phyloP scores from a whole-genome alignment of 92 coral and sea anemone genomes.

The Pocillopora grandis region DNA sequence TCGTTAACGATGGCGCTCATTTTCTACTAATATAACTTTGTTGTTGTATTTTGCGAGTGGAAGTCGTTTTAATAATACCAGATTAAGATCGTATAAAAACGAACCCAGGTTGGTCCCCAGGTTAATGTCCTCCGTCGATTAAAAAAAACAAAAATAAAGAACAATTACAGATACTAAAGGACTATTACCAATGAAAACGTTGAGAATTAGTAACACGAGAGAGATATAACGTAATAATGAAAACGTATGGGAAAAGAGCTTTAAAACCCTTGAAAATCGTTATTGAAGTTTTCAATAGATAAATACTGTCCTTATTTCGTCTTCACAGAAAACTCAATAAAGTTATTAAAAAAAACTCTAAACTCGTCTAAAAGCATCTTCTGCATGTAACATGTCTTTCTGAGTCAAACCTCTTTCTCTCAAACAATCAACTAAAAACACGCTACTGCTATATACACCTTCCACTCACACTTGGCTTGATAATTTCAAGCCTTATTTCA shows the following conservation, averaged over 20 bases:
- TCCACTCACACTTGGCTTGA: background rate
- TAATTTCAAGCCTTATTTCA: background rate
- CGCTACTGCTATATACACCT: slow-evolving; percentile 6
- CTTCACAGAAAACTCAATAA: no score
- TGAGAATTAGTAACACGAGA: background rate
- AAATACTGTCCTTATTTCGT: background rate
- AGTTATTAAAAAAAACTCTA: background rate
- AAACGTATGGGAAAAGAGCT: background rate
- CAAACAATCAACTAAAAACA: background rate
- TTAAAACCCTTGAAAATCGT: background rate
- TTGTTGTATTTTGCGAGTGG: slow-evolving; percentile 17
- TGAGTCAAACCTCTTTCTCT: background rate
- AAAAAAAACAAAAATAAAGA: no score
- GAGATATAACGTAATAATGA: background rate
- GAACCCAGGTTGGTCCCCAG: no score
- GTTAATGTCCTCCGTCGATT: no score
- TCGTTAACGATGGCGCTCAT: background rate
- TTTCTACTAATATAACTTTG: slow-evolving; percentile 21
- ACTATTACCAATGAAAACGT: background rate
- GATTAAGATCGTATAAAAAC: background rate
- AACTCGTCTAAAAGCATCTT: background rate
- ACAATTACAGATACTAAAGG: no score
- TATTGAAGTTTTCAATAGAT: background rate
- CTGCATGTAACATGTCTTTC: background rate
- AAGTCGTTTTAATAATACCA: background rate